These are phyloP conservation scores for Aplysia californica DNA, from an alignment of 1,140 invertebrate species.

Conservation along the genomic window DNA sequence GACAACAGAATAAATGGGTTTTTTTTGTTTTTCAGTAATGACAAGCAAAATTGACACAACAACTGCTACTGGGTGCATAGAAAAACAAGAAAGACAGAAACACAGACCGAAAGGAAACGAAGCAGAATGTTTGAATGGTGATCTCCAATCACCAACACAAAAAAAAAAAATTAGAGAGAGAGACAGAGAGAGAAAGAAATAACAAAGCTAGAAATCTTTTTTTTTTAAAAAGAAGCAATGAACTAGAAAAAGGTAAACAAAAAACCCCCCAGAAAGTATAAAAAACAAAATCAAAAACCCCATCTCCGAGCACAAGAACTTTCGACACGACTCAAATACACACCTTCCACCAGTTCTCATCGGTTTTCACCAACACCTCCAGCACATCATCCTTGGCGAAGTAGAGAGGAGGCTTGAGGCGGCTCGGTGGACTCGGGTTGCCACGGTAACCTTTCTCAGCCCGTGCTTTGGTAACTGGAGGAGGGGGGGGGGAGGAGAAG, in stretches of 20 bases:
- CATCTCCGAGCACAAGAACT: no score
- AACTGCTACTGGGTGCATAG: no score
- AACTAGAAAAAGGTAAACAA: background rate
- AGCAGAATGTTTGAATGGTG: no score
- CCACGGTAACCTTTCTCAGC: constrained; percentile 47
- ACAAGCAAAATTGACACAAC: no score
- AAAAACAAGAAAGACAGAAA: no score
- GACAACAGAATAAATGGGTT: no score
- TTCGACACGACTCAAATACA: no score
- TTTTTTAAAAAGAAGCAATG: background rate
- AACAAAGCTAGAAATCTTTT: background rate
- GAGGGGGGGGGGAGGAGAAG: background rate
- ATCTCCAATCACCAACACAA: no score
- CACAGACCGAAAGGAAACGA: no score
- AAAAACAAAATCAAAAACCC: background rate
- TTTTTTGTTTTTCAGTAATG: no score
- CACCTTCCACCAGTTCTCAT: constrained; percentile 61
- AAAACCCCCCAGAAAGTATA: background rate
- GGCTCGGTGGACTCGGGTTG: constrained; percentile 40
- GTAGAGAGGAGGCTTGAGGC: constrained; percentile 36
- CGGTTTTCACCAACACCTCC: constrained; percentile 53
- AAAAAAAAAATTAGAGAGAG: background rate
- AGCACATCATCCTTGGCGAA: constrained; percentile 56
- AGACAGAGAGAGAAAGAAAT: constrained; percentile 1
- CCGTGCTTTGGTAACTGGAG: constrained; percentile 27